Conservation (phyloP, 2,888 invertebrate genomes). For the Ctenicera cuprea region DNA sequence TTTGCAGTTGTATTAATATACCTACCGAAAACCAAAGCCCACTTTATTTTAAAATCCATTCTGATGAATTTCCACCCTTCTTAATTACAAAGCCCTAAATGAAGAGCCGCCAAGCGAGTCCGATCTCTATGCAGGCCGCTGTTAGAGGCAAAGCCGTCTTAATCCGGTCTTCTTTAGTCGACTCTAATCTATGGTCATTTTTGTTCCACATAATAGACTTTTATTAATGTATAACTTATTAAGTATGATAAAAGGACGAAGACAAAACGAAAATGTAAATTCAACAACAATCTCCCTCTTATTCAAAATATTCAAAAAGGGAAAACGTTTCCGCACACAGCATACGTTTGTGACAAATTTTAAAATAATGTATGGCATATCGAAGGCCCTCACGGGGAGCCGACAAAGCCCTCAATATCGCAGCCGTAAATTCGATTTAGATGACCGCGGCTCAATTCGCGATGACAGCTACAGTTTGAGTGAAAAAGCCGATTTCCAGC, state of each 20-base stretch:
- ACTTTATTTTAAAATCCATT: constrained; percentile 70
- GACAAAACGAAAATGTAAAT: constrained; percentile 29
- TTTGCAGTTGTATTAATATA: constrained; percentile 27
- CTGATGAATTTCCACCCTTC: constrained; percentile 71
- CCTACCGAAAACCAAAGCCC: constrained; percentile 63
- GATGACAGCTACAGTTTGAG: constrained; percentile 63
- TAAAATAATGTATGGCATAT: constrained; percentile 70
- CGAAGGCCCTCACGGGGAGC: constrained; percentile 56
- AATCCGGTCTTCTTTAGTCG: constrained; percentile 52
- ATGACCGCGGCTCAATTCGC: constrained; percentile 68
- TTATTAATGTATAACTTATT: constrained; percentile 57
- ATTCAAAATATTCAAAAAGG: constrained; percentile 12
- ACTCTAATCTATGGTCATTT: constrained; percentile 58
- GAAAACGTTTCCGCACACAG: constrained; percentile 42
- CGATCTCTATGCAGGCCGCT: constrained; percentile 36
- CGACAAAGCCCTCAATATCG: constrained; percentile 65
- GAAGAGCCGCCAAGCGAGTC: constrained; percentile 34
- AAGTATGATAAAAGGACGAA: constrained; percentile 21
- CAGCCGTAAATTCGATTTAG: constrained; percentile 70
- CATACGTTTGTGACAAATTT: constrained; percentile 70
- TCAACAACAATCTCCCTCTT: neutral
- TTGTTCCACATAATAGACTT: constrained; percentile 58
- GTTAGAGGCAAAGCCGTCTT: constrained; percentile 37
- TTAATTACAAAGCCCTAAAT: constrained; percentile 66
- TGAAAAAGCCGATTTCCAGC: constrained; percentile 63